Evolutionary conservation across 92 coral and sea anemone genomes (phyloP).

Genomic region (Blastomussa wellsi): DNA sequence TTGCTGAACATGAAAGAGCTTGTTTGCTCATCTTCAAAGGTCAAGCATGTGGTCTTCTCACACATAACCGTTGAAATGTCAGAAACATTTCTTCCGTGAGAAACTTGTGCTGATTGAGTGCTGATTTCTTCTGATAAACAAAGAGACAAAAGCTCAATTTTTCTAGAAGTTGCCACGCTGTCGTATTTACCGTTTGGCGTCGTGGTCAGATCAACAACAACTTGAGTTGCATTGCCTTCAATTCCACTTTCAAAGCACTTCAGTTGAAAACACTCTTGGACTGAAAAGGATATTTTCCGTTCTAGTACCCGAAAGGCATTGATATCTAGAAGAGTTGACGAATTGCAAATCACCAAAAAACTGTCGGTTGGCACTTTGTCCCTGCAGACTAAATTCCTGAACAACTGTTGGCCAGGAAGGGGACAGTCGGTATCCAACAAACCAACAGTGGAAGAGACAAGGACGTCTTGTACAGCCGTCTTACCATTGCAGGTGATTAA

Average conservation of each 20-base stretch:
- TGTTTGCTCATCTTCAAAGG: conserved; percentile 3
- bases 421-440: neutral
- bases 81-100: neutral
- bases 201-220: conserved; percentile 2
- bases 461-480: conserved; percentile 19
- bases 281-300: neutral
- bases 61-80: neutral
- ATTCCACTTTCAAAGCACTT: neutral
- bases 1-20: neutral
- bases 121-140: neutral
- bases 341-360: neutral
- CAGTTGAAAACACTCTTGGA: neutral
- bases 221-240: neutral
- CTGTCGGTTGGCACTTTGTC: neutral
- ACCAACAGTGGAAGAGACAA: neutral
- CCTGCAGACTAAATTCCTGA: conserved; percentile 2
- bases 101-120: too few species aligned
- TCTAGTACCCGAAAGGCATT: conserved; percentile 3
- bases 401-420: neutral
- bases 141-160: conserved; percentile 18
- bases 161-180: neutral
- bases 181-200: too few species aligned
- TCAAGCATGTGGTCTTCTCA: neutral
- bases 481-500: conserved; percentile 16
- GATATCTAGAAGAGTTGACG: neutral